phyloP scores from a whole-genome alignment of 2,888 invertebrate genomes.

The Drosophila kuntzei region DNA sequence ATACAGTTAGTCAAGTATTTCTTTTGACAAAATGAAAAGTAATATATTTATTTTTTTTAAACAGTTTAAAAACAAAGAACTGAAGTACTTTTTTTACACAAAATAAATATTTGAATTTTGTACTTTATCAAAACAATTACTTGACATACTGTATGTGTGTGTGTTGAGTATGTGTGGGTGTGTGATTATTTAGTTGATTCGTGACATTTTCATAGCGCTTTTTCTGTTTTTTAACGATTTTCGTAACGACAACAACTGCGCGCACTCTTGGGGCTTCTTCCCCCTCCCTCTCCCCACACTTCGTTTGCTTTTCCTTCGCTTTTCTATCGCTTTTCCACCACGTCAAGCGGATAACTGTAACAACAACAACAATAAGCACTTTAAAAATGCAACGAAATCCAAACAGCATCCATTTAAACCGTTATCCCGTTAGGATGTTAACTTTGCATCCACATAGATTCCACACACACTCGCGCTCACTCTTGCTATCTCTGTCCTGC shows the following conservation, averaged over 20 bases:
- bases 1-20: not conserved
- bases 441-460: conserved; percentile 5
- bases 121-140: too few relatives aligned
- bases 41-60: not conserved
- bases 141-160: conserved; percentile 1
- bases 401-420: conserved; percentile 8
- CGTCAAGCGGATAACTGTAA: conserved; percentile 61
- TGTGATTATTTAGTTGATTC: conserved; percentile 47
- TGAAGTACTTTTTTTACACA: not conserved
- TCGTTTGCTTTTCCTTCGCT: not conserved
- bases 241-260: conserved; percentile 51
- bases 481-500: conserved; percentile 17
- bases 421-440: conserved; percentile 28
- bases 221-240: conserved; percentile 74
- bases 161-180: not conserved
- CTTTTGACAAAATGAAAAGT: not conserved
- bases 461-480: not conserved
- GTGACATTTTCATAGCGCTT: conserved; percentile 71
- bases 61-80: not conserved
- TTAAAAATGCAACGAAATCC: not conserved
- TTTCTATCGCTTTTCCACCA: conserved; percentile 17
- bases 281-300: conserved; percentile 3
- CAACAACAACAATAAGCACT: conserved; percentile 9
- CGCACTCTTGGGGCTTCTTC: conserved; percentile 70
- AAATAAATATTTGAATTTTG: not conserved